Evolutionary conservation across 2,797 vertebrate species (phyloP), one percentile per base, ranked within the genome.

Genomic region (Arrhamphus sclerolepis): DNA sequence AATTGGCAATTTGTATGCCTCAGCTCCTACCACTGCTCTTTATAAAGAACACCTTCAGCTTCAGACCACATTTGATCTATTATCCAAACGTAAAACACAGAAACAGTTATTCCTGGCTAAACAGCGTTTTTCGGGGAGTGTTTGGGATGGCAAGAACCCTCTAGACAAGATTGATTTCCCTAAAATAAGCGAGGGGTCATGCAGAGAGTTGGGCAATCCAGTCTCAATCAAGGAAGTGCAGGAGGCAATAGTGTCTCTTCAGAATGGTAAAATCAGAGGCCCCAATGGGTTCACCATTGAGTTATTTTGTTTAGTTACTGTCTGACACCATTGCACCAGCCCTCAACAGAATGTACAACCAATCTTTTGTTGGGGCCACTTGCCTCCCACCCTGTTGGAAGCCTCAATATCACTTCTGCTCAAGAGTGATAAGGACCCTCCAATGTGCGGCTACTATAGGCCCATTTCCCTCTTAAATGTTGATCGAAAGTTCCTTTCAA

Each of bases 211-310:
- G n/a, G n/a, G n/a, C n/a, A n/a, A n/a, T 28, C 26, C 26, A 28
- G 26, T 28, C 3, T 28, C 26, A 28, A 28, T 28, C 26, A 28
- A 28, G 26, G 26, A n/a, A 28, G 3, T 28, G 7, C 26, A 28
- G 26, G 26, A 28, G 3, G 26, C 26, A 28, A 46, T 52, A 7
- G 16, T 29, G 48, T 40, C 46, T 20, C 48, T 63, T 13, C 54
- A 70, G 80, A 89, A 46, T 18, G 53, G 62, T 31, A 61, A 61
- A 46, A 22, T 38, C 1, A 42, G 14, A n/a, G 55, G 48, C 21
- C 47, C 22, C 13, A 51, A 56, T 21, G 56, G 49, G 17, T 59
- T 57, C 22, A 62, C 51, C 21, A 40, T 34, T 26, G 42, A n/a
- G n/a, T n/a, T n/a, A 63, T 10, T 47, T 51, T 63, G 52, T 19